These are phyloP conservation scores for Erpetoichthys calabaricus DNA, from an alignment of 2,797 vertebrate genomes.

Conservation along the genomic window DNA sequence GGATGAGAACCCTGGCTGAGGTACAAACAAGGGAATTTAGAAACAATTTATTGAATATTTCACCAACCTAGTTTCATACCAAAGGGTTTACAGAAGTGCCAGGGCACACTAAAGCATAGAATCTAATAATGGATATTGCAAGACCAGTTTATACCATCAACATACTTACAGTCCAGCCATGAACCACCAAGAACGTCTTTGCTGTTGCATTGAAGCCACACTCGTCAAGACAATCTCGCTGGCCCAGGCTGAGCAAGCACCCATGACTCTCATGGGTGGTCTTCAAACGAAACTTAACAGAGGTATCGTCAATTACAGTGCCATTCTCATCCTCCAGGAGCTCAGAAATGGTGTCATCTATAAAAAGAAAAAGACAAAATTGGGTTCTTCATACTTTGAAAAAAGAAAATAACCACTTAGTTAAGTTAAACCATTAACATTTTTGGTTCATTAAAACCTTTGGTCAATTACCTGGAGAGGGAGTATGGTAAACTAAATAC, in stretches of 20 bases:
- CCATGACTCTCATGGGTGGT: slow-evolving; percentile 51
- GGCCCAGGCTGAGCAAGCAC: slow-evolving; percentile 51
- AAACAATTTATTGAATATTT: no score
- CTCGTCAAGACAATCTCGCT: slow-evolving; percentile 37
- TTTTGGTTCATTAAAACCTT: background rate
- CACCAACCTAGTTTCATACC: no score
- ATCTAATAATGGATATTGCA: no score
- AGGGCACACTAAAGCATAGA: no score
- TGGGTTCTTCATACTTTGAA: no score
- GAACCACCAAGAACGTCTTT: slow-evolving; percentile 85
- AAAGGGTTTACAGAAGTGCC: no score
- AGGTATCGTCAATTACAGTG: slow-evolving; percentile 6
- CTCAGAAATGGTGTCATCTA: slow-evolving; percentile 34
- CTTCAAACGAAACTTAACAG: slow-evolving; percentile 59
- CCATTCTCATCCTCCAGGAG: slow-evolving; percentile 8
- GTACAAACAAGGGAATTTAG: no score
- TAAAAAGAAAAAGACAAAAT: background rate
- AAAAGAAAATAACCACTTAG: background rate
- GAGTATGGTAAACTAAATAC: no score
- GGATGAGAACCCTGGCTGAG: no score
- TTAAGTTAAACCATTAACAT: background rate
- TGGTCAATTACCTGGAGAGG: no score
- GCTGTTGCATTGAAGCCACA: slow-evolving; percentile 74
- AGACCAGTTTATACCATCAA: no score
- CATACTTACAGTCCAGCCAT: slow-evolving; percentile 77